Evolutionary conservation across 2,888 invertebrate species (phyloP), one percentile per base, ranked within the genome.

Genomic region (Scaptomyza parva): DNA sequence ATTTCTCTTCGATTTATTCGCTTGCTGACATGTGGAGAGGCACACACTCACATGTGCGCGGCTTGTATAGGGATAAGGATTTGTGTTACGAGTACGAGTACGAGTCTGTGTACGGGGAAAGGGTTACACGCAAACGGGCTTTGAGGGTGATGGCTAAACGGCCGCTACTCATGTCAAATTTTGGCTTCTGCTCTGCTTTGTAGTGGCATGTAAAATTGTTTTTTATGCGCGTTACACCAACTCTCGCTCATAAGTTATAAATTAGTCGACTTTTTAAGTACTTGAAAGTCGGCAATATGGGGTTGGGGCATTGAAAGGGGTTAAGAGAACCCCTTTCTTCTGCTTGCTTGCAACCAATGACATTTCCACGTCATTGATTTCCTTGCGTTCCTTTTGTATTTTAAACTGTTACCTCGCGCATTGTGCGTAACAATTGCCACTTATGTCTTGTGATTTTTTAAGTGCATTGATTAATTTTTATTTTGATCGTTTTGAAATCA

Each of bases 1-100:
- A 91, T 91, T 91, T 91, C 91, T 91, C 90, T 91, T 89, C 91
- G 91, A 91, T 91, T 91, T 91, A 91, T 91, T 91, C 90, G 87
- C 90, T 91, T 91, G 91, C 90, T 90, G 91, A 91, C 91, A 91
- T 91, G 91, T 90, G 89, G 73, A 74, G 74, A 69, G 70, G 67
- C 65, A 63, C 67, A 48, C 61, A 65, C 67, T 61, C 44, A 39
- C 39, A 51, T 55, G 54, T 48, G 61, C 12, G 14, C 26, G 54
- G 45, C 2, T 53, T 24, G 45, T 12, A 12, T 45, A 47, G 24
- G 35, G 62, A 24, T 48, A 18, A 9, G 51, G 43, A 26, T 45
- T 58, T 22, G 22, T 12, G 17, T 40, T 12, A 7, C 12, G 33
- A 44, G n/a, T 35, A n/a, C n/a, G n/a, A n/a, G n/a, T n/a, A n/a